Percentiles rank a stretch among this genome's conserved stretches.
phyloP scores from a whole-genome alignment of 2,113 vertebrate genomes.

The Seriola rivoliana region DNA sequence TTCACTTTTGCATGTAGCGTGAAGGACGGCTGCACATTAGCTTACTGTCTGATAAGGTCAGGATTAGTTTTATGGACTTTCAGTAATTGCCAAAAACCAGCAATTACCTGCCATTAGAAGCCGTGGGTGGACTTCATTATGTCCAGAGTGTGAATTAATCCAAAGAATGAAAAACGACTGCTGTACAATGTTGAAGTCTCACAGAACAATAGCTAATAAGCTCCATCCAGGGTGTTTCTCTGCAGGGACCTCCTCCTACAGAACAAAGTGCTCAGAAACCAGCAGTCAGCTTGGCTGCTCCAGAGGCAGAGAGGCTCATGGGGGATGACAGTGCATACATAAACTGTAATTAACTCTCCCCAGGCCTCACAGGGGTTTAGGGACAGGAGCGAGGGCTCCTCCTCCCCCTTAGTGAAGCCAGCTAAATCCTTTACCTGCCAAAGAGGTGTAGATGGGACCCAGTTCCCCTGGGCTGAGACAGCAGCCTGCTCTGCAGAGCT shows the following conservation, averaged over 20 bases:
- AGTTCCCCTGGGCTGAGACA: constrained; percentile 58
- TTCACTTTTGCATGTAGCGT: constrained; percentile 1
- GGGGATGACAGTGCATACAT: constrained; percentile 78
- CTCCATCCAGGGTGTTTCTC: constrained; percentile 65
- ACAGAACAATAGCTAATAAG: constrained; percentile 67
- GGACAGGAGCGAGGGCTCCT: constrained; percentile 29
- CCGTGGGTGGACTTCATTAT: constrained; percentile 42
- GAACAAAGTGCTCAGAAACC: constrained; percentile 72
- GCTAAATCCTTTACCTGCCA: constrained; percentile 72
- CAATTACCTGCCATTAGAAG: constrained; percentile 36
- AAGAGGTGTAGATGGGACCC: constrained; percentile 67
- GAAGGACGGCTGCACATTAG: not conserved
- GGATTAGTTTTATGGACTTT: constrained; percentile 33
- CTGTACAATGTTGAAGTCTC: constrained; percentile 32
- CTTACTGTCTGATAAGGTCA: constrained; percentile 17
- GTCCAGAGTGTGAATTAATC: constrained; percentile 46
- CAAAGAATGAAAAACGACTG: constrained; percentile 48
- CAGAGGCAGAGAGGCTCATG: constrained; percentile 72
- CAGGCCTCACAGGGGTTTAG: constrained; percentile 49
- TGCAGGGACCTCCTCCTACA: constrained; percentile 56
- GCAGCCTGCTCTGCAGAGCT: constrained; percentile 38
- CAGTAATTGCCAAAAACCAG: constrained; percentile 35
- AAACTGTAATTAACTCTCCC: constrained; percentile 83
- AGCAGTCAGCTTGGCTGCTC: constrained; percentile 60
- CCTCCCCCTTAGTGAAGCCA: constrained; percentile 35